phyloP scores from a whole-genome alignment of 2,888 invertebrate genomes.

The Callyntrura guangdongensis region DNA sequence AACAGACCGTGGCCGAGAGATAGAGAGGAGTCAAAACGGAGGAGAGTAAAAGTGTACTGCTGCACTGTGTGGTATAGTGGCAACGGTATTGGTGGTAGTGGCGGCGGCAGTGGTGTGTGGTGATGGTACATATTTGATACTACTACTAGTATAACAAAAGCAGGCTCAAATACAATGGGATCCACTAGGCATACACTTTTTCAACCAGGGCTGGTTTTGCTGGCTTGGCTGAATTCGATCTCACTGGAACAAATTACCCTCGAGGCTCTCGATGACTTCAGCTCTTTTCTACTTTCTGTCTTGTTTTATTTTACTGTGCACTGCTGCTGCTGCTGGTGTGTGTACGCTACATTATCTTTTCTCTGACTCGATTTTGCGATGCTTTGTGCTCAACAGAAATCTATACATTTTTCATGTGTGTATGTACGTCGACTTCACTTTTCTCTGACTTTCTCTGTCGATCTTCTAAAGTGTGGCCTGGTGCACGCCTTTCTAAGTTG shows the following conservation, averaged over 20 bases:
- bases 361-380: constrained; percentile 51
- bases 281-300: constrained; percentile 77
- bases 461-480: background rate
- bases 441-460: background rate
- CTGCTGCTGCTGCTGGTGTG: background rate
- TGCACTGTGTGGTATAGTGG: constrained; percentile 37
- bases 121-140: background rate
- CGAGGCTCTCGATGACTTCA: constrained; percentile 81
- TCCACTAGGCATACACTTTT: constrained; percentile 14
- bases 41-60: constrained; percentile 1
- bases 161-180: background rate
- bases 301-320: constrained; percentile 61
- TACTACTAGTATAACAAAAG: constrained; percentile 1
- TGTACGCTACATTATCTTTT: constrained; percentile 68
- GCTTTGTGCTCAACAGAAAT: constrained; percentile 37
- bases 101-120: constrained; percentile 6
- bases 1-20: constrained; percentile 13
- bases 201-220: constrained; percentile 26
- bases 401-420: constrained; percentile 8
- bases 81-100: constrained; percentile 18
- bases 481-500: background rate
- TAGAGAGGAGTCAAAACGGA: background rate
- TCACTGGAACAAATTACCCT: constrained; percentile 82
- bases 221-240: constrained; percentile 80
- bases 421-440: background rate